These are phyloP conservation scores for Drosophila algonquin DNA, from an alignment of 2,888 invertebrate species.

Conservation along the genomic window DNA sequence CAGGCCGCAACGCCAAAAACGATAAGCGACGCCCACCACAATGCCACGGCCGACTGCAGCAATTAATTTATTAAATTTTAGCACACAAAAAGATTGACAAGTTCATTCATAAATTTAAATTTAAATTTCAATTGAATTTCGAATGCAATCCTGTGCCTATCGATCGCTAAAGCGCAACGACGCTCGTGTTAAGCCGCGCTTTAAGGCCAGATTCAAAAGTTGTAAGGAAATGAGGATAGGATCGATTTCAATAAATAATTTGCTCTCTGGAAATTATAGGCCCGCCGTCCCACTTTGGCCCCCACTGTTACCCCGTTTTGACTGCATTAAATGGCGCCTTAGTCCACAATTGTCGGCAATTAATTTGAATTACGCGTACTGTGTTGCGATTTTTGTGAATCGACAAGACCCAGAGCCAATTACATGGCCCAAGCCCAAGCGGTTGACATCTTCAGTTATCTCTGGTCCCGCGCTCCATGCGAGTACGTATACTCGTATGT, in stretches of 20 bases:
- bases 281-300: constrained; percentile 8
- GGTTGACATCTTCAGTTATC: constrained; percentile 55
- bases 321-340: constrained; percentile 74
- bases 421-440: constrained; percentile 56
- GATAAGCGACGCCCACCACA: constrained; percentile 44
- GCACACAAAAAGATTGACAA: constrained; percentile 20
- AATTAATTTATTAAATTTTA: constrained; percentile 25
- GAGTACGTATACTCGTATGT: constrained; percentile 7
- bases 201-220: constrained; percentile 1
- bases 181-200: neutral
- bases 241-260: constrained; percentile 47
- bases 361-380: constrained; percentile 75
- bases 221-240: constrained; percentile 20
- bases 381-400: constrained; percentile 69
- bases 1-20: constrained; percentile 44
- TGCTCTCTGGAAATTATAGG: constrained; percentile 27
- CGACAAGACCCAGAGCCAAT: constrained; percentile 59
- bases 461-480: constrained; percentile 18
- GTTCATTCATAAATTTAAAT: constrained; percentile 24
- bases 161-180: too few relatives aligned
- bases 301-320: constrained; percentile 2
- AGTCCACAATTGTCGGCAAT: constrained; percentile 77
- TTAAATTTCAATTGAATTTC: constrained; percentile 1
- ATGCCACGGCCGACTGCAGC: constrained; percentile 32
- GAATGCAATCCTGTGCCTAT: neutral